These are phyloP conservation scores for Myotis davidii DNA, from an alignment of 2,113 vertebrate genomes.

Conservation along the genomic window DNA sequence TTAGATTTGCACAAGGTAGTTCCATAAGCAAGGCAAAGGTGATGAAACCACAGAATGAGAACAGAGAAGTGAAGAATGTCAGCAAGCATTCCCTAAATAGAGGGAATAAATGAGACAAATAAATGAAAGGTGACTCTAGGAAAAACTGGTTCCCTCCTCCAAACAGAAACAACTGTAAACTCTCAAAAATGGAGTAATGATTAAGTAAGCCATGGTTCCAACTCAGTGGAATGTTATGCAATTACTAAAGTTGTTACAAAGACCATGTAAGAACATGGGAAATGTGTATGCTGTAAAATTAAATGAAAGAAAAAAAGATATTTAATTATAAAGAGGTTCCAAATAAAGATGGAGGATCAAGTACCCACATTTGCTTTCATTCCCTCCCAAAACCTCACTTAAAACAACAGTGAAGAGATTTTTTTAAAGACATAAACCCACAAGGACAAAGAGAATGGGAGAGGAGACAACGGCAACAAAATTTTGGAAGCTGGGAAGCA, in stretches of 20 bases:
- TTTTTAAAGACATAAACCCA: slow-evolving; percentile 74
- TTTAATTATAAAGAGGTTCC: slow-evolving; percentile 69
- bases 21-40: background rate
- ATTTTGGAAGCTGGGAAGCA: slow-evolving; percentile 49
- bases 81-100: background rate
- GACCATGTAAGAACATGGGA: background rate
- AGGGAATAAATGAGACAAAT: background rate
- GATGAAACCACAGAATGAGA: background rate
- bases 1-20: background rate
- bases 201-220: background rate
- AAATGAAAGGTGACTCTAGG: background rate
- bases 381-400: slow-evolving; percentile 79
- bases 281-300: slow-evolving; percentile 48
- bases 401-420: slow-evolving; percentile 73
- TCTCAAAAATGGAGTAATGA: background rate
- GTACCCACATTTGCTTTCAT: slow-evolving; percentile 77
- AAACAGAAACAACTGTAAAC: background rate
- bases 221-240: background rate
- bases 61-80: background rate
- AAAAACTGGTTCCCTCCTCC: background rate
- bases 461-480: slow-evolving; percentile 77
- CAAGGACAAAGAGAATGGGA: slow-evolving; percentile 75
- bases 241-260: background rate
- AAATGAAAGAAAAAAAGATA: slow-evolving; percentile 59
- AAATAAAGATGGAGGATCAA: slow-evolving; percentile 72